Conservation (phyloP, 2,888 invertebrate species). For the Cosmia pyralina region DNA sequence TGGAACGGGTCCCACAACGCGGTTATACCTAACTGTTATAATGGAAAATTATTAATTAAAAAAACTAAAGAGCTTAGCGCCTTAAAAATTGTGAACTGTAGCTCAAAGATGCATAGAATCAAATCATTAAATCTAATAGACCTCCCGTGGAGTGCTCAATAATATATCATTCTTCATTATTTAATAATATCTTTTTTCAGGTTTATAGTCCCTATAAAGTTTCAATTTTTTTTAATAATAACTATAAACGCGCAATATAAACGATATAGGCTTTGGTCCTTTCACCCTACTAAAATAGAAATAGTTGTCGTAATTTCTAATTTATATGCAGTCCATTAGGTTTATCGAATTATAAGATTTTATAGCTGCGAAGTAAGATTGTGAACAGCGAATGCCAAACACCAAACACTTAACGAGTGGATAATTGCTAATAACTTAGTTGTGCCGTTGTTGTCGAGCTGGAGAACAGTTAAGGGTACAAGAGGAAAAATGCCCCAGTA, state of each 20-base stretch:
- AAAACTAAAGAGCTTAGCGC: conserved; percentile 1
- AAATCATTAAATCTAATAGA: not conserved
- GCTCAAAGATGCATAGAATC: conserved; percentile 1
- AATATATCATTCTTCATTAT: conserved; percentile 17
- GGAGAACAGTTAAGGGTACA: conserved; percentile 31
- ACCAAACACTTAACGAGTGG: conserved; percentile 56
- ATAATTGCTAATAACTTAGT: conserved; percentile 65
- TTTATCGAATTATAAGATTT: conserved; percentile 64
- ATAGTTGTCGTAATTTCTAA: conserved; percentile 60
- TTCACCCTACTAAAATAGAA: conserved; percentile 62
- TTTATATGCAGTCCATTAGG: conserved; percentile 65
- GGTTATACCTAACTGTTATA: too few relatives aligned
- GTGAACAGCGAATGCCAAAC: conserved; percentile 46
- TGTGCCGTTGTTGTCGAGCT: conserved; percentile 39
- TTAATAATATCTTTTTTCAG: conserved; percentile 26
- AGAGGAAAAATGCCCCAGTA: conserved; percentile 46
- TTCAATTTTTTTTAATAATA: conserved; percentile 48
- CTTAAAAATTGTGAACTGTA: not conserved
- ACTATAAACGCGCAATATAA: conserved; percentile 44
- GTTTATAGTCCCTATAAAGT: conserved; percentile 34
- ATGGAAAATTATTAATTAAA: too few relatives aligned
- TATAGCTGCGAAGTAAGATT: conserved; percentile 53
- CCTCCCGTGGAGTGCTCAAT: conserved; percentile 5
- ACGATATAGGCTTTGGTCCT: conserved; percentile 48
- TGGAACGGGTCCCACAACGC: not conserved